Percentiles rank a stretch among this genome's conserved stretches.
phyloP scores from a whole-genome alignment of 2,113 vertebrate genomes.

The Vidua chalybeata region DNA sequence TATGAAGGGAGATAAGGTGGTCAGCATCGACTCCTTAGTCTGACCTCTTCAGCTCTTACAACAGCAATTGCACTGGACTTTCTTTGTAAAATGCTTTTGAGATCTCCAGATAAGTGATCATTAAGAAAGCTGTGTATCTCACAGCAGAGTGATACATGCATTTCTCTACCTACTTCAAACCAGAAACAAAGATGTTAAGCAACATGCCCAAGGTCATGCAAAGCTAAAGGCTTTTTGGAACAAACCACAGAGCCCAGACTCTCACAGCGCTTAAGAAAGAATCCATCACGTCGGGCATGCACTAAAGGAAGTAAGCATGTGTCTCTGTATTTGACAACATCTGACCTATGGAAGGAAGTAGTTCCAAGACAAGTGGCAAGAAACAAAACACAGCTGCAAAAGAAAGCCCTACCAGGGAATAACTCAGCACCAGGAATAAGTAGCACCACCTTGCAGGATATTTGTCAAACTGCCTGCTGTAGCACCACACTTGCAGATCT shows the following conservation, averaged over 20 bases:
- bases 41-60: slow-evolving; percentile 44
- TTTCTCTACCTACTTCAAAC: slow-evolving; percentile 54
- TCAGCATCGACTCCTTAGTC: slow-evolving; percentile 9
- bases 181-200: slow-evolving; percentile 44
- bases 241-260: neutral
- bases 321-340: slow-evolving; percentile 19
- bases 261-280: slow-evolving; percentile 6
- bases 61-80: slow-evolving; percentile 20
- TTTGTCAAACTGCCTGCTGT: neutral
- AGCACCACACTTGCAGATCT: neutral
- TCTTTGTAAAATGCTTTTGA: slow-evolving; percentile 51
- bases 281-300: neutral
- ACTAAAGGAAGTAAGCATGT: slow-evolving; percentile 43
- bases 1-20: slow-evolving; percentile 38
- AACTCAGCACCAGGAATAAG: neutral
- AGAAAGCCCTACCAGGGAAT: neutral
- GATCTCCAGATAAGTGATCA: slow-evolving; percentile 52
- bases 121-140: slow-evolving; percentile 45
- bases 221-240: slow-evolving; percentile 17
- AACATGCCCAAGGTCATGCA: slow-evolving; percentile 46
- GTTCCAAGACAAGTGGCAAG: slow-evolving; percentile 37
- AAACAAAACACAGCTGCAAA: slow-evolving; percentile 40
- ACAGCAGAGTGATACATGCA: slow-evolving; percentile 23
- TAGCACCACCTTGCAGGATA: neutral
- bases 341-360: slow-evolving; percentile 49